Conservation (phyloP, 2,888 invertebrate genomes). For the Xestoiulus laeticollis region DNA sequence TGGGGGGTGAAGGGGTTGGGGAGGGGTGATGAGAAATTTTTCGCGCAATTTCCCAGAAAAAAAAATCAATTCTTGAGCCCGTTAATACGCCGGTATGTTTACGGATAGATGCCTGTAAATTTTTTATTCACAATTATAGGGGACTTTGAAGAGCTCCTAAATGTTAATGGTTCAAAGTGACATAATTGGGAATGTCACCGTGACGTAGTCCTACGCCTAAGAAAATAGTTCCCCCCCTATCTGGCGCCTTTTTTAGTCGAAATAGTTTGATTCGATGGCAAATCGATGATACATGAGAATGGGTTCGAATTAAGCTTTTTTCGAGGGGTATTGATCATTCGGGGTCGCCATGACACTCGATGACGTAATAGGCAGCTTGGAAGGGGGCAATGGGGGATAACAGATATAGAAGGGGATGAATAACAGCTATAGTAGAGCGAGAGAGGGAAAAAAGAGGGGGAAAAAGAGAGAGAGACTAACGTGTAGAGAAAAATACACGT, state of each 20-base stretch:
- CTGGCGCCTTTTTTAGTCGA: not conserved
- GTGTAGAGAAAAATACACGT: not conserved
- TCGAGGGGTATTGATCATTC: constrained; percentile 21
- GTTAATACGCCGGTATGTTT: not conserved
- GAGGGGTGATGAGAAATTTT: not conserved
- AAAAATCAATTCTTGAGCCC: not conserved
- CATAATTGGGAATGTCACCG: constrained; percentile 23
- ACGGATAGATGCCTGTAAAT: not conserved
- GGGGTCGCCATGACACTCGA: constrained; percentile 50
- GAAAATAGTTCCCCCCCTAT: not conserved
- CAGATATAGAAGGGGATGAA: constrained; percentile 25
- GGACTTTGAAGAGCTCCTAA: constrained; percentile 30
- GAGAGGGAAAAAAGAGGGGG: constrained; percentile 7
- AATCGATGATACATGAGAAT: constrained; percentile 2
- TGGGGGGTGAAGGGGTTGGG: not conserved
- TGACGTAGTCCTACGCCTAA: not conserved
- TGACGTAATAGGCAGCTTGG: constrained; percentile 44
- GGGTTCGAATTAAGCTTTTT: not conserved
- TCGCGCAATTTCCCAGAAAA: not conserved
- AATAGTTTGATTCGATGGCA: not conserved
- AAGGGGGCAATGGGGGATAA: not conserved
- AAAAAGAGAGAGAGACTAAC: not conserved
- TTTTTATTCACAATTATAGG: constrained; percentile 39
- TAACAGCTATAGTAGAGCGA: not conserved
- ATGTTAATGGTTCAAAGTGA: not conserved